Evolutionary conservation across 2,888 invertebrate genomes (phyloP), one percentile per base, ranked within the genome.

Genomic region (Acleris laterana): DNA sequence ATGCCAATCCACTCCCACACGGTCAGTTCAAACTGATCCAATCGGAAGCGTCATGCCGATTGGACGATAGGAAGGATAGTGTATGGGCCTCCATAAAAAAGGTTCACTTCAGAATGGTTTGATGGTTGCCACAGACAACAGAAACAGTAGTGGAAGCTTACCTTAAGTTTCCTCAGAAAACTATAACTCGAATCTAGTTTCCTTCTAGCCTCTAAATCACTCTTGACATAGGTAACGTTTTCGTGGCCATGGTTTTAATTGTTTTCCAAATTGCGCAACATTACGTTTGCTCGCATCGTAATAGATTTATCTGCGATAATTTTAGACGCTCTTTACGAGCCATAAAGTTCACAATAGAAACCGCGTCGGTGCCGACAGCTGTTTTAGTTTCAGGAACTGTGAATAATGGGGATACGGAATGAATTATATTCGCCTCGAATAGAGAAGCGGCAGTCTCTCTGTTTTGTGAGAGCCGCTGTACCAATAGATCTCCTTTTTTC

Each of bases 261-360:
- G 46, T 59, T 59, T 25, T 19, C 42, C 53, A 28, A 49, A 66
- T 66, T 66, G 62, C 66, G 52, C 51, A 66, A 57, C 65, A 20
- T 19, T 13, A 42, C 53, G 44, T 46, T 51, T 56, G 25, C 49
- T 49, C 49, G 53, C 60, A 42, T 65, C 48, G 60, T 60, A 64
- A 64, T 53, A 64, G 64, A 66, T 61, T 51, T 51, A 66, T 61
- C 51, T 57, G 32, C 51, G 71, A 76, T 77, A 76, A 74, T 77
- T 81, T 77, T 75, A 79, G 79, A 81, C 77, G 79, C 83, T 84
- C 74, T 87, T 88, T 86, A 87, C 80, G 86, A 82, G 76, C 83
- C 73, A 86, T 87, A 87, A 87, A 87, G 79, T 78, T 76, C 75
- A 85, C 82, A 83, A 82, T 84, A 82, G 81, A 78, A 77, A 77